These are phyloP conservation scores for Hydriomena furcata DNA, from an alignment of 2,888 invertebrate species.

Conservation along the genomic window DNA sequence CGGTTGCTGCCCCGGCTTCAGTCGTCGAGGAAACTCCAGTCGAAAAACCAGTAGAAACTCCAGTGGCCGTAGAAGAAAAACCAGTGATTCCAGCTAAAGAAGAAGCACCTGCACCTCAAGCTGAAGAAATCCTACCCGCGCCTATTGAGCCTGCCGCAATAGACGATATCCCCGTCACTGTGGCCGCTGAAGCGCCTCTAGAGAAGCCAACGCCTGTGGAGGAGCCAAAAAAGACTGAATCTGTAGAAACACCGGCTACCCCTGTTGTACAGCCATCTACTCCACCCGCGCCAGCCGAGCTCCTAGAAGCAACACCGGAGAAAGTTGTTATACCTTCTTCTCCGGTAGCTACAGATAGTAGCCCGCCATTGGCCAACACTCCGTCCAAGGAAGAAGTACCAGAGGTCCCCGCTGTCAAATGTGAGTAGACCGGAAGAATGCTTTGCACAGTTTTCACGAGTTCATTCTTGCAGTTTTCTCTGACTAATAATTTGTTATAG, in stretches of 20 bases:
- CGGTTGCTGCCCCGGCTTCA: constrained; percentile 33
- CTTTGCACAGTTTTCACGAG: constrained; percentile 78
- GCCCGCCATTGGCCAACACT: constrained; percentile 71
- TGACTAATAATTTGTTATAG: constrained; percentile 71
- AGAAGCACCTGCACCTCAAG: constrained; percentile 12
- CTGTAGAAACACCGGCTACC: constrained; percentile 18
- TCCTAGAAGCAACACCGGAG: constrained; percentile 15
- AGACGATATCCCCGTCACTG: constrained; percentile 31
- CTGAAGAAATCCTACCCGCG: constrained; percentile 9
- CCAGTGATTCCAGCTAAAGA: constrained; percentile 30
- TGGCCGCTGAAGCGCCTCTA: constrained; percentile 18
- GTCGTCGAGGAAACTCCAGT: constrained; percentile 19
- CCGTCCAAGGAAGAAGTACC: constrained; percentile 69
- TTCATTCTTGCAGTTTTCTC: constrained; percentile 78
- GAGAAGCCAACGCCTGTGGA: constrained; percentile 16
- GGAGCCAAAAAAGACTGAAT: constrained; percentile 25
- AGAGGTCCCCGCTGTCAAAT: constrained; percentile 64
- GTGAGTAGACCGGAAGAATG: constrained; percentile 71
- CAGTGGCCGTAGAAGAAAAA: too few relatives aligned
- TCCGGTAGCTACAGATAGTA: constrained; percentile 52
- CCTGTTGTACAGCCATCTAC: constrained; percentile 14
- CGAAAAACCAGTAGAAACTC: constrained; percentile 20
- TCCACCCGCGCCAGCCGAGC: constrained; percentile 14
- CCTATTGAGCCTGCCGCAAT: constrained; percentile 34
- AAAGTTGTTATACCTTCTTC: constrained; percentile 18